Conservation (phyloP, 2,113 vertebrate genomes). For the Phaethon lepturus region DNA sequence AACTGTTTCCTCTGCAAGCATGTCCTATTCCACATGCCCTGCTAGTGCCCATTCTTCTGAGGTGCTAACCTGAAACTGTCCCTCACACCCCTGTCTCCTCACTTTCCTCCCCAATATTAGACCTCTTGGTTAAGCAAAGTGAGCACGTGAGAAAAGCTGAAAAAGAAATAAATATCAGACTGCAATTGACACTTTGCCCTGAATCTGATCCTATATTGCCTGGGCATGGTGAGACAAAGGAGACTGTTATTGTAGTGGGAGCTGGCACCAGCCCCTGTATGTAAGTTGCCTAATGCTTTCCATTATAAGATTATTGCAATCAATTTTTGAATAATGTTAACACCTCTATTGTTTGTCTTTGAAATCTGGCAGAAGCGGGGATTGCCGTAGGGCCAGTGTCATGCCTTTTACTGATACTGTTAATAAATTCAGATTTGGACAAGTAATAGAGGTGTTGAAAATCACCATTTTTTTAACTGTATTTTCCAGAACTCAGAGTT, state of each 20-base stretch:
- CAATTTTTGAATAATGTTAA: background rate
- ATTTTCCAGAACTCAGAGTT: conserved; percentile 8
- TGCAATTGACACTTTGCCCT: background rate
- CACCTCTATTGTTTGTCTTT: conserved; percentile 39
- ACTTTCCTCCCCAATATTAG: background rate
- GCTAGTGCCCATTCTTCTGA: background rate
- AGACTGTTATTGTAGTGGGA: background rate
- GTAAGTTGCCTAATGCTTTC: conserved; percentile 35
- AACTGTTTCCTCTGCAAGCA: background rate
- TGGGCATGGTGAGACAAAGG: background rate
- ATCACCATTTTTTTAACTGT: background rate
- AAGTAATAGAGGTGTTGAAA: conserved; percentile 38
- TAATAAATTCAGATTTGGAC: conserved; percentile 34
- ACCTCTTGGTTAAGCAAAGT: background rate
- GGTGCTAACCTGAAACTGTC: background rate
- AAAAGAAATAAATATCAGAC: background rate
- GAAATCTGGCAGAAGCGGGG: background rate
- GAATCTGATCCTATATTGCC: background rate
- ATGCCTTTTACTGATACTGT: background rate
- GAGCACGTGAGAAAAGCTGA: background rate
- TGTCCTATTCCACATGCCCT: background rate
- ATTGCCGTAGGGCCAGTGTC: conserved; percentile 26
- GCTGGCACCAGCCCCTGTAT: background rate
- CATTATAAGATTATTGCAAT: conserved; percentile 26
- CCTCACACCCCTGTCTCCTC: background rate